phyloP scores from a whole-genome alignment of 1,140 invertebrate genomes.

The Hypothenemus hampei region DNA sequence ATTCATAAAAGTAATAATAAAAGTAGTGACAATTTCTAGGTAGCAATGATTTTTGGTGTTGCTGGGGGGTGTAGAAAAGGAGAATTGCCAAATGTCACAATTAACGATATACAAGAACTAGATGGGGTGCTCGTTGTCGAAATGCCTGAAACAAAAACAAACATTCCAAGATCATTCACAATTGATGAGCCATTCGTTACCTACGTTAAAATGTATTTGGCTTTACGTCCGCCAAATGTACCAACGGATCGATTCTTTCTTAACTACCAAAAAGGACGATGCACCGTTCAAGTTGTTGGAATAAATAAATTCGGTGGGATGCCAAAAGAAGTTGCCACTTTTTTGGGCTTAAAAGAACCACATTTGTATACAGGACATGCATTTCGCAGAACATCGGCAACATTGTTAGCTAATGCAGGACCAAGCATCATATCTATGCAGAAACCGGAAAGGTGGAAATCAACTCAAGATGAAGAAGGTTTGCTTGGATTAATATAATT shows the following conservation, averaged over 20 bases:
- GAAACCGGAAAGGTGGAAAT: too few species aligned
- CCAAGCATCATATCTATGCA: too few species aligned
- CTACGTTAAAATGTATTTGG: slow-evolving; percentile 13
- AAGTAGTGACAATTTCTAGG: slow-evolving; percentile 6
- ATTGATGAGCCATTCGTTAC: background rate
- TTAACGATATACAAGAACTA: slow-evolving; percentile 15
- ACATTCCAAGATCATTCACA: slow-evolving; percentile 12
- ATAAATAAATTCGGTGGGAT: slow-evolving; percentile 35
- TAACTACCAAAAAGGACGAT: slow-evolving; percentile 37
- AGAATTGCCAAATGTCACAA: slow-evolving; percentile 10
- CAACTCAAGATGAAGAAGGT: too few species aligned
- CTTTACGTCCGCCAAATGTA: background rate
- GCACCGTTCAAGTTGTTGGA: slow-evolving; percentile 34
- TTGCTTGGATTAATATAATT: too few species aligned
- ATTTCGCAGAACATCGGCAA: slow-evolving; percentile 35
- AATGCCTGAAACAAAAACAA: slow-evolving; percentile 15
- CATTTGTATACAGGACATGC: slow-evolving; percentile 37
- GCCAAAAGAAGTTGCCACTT: slow-evolving; percentile 36
- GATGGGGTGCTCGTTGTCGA: slow-evolving; percentile 4
- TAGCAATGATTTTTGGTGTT: slow-evolving; percentile 25
- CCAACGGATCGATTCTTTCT: slow-evolving; percentile 19
- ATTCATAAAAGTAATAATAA: too few species aligned
- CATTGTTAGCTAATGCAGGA: too few species aligned
- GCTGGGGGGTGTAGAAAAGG: background rate
- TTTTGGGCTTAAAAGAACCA: slow-evolving; percentile 34